Base-by-base conservation (phyloP, 2,113 vertebrate genomes). In the Phaethornis superciliosus region DNA sequence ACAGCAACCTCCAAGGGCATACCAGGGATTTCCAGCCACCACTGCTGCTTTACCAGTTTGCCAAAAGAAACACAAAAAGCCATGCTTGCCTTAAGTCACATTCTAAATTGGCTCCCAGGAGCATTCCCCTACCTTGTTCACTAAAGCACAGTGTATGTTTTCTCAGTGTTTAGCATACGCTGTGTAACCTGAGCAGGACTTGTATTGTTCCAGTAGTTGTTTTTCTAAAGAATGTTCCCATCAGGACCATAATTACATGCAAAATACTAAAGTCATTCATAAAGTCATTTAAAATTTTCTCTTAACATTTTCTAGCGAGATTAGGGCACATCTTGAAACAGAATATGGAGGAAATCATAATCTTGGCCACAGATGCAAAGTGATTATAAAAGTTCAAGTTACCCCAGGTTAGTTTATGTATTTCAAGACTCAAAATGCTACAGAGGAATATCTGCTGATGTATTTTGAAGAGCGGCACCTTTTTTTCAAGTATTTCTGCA, bases 21-120 rank as follows among this genome's bases (percentile, higher is more conserved):
- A 81, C 52, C 70, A 89, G 94, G 81, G 79, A 97, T 96, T 97
- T 96, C 97, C 96, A 97, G 96, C 88, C 97, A 98, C 97, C 90
- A 85, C 95, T 80, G 90, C 95, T 95, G 94, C 97, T 98, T 96
- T 93, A 97, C 94, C 95, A 96, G 79, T 96, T 97, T 96, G 96
- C 98, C 97, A 97, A 97, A 97, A 98, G 96, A 97, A 97, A 97
- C 64, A 71, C 75, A 72, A 95, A 97, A 98, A 98, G 96, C 97
- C 96, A 98, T 1, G 44, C 94, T 98, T 96, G 98, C 98, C 98
- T 98, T 98, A 98, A 99, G 98, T 98, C 98, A 98, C 98, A 97
- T 98, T 98, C 98, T 98, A 99, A 99, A 99, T 98, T 98, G 98
- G 98, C 98, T 99, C 99, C 98, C 98, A 97, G 95, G 98, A 98